Evolutionary conservation across 2,797 vertebrate genomes (phyloP).

Genomic region (Jordanella pulchra): DNA sequence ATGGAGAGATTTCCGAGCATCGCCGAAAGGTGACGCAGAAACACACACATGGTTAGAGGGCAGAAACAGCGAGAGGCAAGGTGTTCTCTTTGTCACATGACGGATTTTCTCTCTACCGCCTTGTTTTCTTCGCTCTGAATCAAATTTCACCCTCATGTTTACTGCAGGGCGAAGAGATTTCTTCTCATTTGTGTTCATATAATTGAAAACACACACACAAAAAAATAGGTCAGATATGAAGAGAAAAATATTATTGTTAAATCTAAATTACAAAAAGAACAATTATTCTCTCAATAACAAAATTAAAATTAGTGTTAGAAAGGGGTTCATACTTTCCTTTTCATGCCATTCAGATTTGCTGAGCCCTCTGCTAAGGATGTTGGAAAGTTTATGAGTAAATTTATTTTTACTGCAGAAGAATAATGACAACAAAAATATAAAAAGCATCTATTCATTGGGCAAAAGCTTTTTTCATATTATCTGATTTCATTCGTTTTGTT

Average conservation of each 20-base stretch:
- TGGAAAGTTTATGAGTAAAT: too few relatives aligned
- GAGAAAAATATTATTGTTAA: not conserved
- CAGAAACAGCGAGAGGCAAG: conserved; percentile 19
- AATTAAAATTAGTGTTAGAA: too few relatives aligned
- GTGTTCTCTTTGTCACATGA: conserved; percentile 46
- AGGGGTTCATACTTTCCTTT: too few relatives aligned
- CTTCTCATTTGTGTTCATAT: not conserved
- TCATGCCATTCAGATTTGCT: too few relatives aligned
- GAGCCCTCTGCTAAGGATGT: too few relatives aligned
- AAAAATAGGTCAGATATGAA: not conserved
- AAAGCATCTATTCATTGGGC: too few relatives aligned
- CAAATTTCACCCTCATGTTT: not conserved
- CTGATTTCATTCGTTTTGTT: too few relatives aligned
- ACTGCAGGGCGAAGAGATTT: not conserved
- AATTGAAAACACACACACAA: too few relatives aligned
- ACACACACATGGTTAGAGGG: conserved; percentile 32
- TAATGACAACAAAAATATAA: too few relatives aligned
- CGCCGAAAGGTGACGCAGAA: conserved; percentile 55
- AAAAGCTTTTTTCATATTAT: too few relatives aligned
- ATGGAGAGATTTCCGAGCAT: conserved; percentile 17
- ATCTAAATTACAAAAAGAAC: not conserved
- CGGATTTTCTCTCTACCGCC: conserved; percentile 30
- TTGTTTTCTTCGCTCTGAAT: conserved; percentile 47
- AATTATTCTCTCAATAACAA: not conserved
- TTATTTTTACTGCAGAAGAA: too few relatives aligned